These are phyloP conservation scores for Catagonus wagneri DNA, from an alignment of 2,113 vertebrate genomes.

Conservation along the genomic window DNA sequence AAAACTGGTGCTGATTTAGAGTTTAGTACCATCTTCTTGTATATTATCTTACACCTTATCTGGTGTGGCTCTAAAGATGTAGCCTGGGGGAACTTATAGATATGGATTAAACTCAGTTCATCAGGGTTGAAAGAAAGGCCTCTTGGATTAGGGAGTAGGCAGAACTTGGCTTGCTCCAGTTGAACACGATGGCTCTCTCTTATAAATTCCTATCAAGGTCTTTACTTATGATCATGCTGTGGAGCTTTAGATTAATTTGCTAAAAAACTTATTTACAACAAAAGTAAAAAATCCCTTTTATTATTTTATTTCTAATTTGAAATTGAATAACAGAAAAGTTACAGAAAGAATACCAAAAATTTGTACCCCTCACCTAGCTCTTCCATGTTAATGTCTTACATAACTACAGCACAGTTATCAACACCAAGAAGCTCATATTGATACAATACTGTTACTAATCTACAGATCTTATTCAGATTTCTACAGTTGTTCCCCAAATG, in stretches of 20 bases:
- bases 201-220: not conserved
- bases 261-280: not conserved
- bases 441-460: not conserved
- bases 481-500: not conserved
- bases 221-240: rapidly evolving
- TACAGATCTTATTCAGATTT: not conserved
- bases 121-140: not conserved
- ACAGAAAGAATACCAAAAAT: not conserved
- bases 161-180: rapidly evolving
- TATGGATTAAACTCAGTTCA: not conserved
- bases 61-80: not conserved
- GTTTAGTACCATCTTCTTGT: not conserved
- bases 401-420: not conserved
- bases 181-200: not conserved
- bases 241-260: not conserved
- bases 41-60: too few relatives aligned
- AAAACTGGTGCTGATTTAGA: not conserved
- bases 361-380: not conserved
- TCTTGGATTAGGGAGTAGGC: not conserved
- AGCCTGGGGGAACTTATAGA: not conserved
- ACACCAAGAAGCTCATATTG: not conserved
- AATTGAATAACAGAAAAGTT: not conserved
- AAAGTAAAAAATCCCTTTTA: not conserved
- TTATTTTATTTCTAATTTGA: not conserved
- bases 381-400: not conserved